Percentiles rank a stretch among this genome's conserved stretches.
Conservation (phyloP, 1,140 invertebrate species). For the Rhizoglyphus robini region DNA sequence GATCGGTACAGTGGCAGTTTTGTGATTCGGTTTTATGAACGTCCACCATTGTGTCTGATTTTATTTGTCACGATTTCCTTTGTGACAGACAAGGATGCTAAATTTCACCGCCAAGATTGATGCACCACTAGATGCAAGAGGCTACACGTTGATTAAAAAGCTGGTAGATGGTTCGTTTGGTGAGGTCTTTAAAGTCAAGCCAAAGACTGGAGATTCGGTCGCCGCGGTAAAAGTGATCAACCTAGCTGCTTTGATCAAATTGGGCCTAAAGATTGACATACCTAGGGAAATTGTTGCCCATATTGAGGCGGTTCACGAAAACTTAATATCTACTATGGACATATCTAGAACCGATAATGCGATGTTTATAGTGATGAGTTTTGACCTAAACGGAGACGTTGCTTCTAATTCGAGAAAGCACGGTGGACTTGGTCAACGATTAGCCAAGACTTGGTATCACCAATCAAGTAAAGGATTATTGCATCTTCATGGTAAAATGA, state of each 20-base stretch:
- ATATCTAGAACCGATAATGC: conserved; percentile 3
- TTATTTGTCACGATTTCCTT: too few relatives aligned
- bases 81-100: too few relatives aligned
- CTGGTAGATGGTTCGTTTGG: background rate
- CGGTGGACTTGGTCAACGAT: background rate
- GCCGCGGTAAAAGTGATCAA: conserved; percentile 11
- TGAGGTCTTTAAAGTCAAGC: background rate
- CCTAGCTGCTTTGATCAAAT: too few relatives aligned
- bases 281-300: too few relatives aligned
- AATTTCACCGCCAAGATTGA: too few relatives aligned
- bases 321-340: background rate
- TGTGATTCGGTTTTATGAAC: too few relatives aligned
- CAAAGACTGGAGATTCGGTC: background rate
- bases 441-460: conserved; percentile 15
- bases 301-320: background rate
- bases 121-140: too few relatives aligned
- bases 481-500: conserved; percentile 13
- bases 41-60: too few relatives aligned
- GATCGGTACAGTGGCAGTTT: too few relatives aligned
- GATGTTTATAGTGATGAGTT: conserved; percentile 12
- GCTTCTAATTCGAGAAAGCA: conserved; percentile 18
- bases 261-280: too few relatives aligned
- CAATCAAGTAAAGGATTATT: conserved; percentile 13
- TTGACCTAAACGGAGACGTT: conserved; percentile 18
- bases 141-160: background rate